Base-by-base conservation (phyloP, 1,140 invertebrate species). In the Campoletis sonorensis region DNA sequence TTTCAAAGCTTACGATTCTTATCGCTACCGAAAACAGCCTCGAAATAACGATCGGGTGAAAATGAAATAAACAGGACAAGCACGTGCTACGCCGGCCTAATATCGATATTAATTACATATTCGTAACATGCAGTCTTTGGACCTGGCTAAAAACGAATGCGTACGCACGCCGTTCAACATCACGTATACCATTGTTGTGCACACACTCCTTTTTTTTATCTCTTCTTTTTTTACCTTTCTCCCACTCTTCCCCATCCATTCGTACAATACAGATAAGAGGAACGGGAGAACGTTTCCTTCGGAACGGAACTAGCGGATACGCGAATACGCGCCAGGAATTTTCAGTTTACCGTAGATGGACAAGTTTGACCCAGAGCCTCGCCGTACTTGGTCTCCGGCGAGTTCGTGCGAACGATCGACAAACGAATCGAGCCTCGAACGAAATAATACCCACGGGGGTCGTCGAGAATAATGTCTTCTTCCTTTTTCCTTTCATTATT, bases 281-380 rank as follows among this genome's bases (percentile, higher is more conserved):
- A 72, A 18, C 30, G 67, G 37, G 45, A 16, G 72, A 49, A 16
- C 72, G 72, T 75, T 75, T 54, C 45, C 49, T 51, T 84, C 81
- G 81, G 81, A 89, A 91, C 85, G 84, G 86, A 87, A 89, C 88
- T 86, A 87, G 90, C 90, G 89, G 90, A 90, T 91, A 88, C 85
- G 67, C 81, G 83, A 81, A 87, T 81, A 87, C 88, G 89, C 88
- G 85, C 85, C 84, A 83, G 85, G 90, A 91, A 90, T 91, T 89
- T 84, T 88, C 86, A 86, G 83, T 79, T 37, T 77, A 40, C 85
- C 85, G 80, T 86, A 88, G 72, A 87, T 86, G 88, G 87, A 72
- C 76, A 85, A n/a, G 76, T 61, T 80, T 80, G 27, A 84, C 71
- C 51, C 58, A 72, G n/a, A 61, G 58, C 45, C 15, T 54, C 81